A percentile compares a stretch with the other conserved stretches of the same genome.
Evolutionary conservation across 2,888 invertebrate genomes (phyloP).

Genomic region (Syrphus vitripennis): DNA sequence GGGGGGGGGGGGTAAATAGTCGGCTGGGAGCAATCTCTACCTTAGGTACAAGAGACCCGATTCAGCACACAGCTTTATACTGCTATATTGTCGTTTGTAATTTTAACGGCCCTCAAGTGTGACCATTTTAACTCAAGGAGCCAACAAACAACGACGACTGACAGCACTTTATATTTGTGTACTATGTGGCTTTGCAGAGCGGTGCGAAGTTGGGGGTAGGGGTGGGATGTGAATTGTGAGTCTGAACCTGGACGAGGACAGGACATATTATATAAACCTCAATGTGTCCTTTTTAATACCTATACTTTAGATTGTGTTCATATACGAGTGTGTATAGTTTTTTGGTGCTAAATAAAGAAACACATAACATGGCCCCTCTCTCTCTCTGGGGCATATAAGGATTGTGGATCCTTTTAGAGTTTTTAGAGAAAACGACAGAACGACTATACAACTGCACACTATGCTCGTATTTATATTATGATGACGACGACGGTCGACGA

Average conservation of each 20-base stretch:
- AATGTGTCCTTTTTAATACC: constrained; percentile 53
- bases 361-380: constrained; percentile 34
- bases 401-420: neutral
- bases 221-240: neutral
- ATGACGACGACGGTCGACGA: neutral
- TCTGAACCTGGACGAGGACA: neutral
- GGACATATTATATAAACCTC: constrained; percentile 41
- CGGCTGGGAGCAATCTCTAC: neutral
- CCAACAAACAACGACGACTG: constrained; percentile 48
- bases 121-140: constrained; percentile 57
- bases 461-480: neutral
- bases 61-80: constrained; percentile 37
- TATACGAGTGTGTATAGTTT: neutral
- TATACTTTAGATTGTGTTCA: constrained; percentile 1
- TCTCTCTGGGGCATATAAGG: constrained; percentile 4
- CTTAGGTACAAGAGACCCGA: neutral
- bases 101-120: constrained; percentile 68
- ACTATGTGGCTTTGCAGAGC: constrained; percentile 14
- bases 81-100: constrained; percentile 69
- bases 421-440: constrained; percentile 8
- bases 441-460: neutral
- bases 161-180: constrained; percentile 65
- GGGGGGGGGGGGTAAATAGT: constrained; percentile 48
- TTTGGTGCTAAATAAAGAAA: constrained; percentile 38
- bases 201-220: no score